Percentiles rank a stretch among this genome's conserved stretches.
These are phyloP conservation scores for Horisme vitalbata DNA, from an alignment of 2,888 invertebrate genomes.

Conservation along the genomic window DNA sequence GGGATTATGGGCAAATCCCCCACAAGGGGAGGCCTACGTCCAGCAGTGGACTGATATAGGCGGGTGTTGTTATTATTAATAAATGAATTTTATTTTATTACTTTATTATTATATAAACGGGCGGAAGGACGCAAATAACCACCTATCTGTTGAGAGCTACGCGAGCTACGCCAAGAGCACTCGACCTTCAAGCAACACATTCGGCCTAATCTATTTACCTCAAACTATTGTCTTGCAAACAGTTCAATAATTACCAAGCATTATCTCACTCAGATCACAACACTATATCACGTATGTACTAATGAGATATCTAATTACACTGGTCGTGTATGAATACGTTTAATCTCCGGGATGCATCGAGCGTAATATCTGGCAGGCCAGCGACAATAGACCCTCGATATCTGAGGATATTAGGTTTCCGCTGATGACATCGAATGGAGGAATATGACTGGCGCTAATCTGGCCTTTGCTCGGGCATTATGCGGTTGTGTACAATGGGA, in stretches of 20 bases:
- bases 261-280: conserved; percentile 14
- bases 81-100: too few species aligned
- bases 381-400: conserved; percentile 64
- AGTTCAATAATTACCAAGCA: neutral
- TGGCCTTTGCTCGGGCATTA: conserved; percentile 23
- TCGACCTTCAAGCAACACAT: too few species aligned
- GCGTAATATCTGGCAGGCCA: conserved; percentile 47
- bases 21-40: too few species aligned
- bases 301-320: conserved; percentile 24
- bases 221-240: neutral
- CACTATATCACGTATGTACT: conserved; percentile 6
- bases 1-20: too few species aligned
- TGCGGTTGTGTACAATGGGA: neutral
- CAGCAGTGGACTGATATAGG: too few species aligned
- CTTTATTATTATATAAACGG: too few species aligned
- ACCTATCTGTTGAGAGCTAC: too few species aligned
- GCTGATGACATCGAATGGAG: conserved; percentile 51
- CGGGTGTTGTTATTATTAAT: too few species aligned
- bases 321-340: conserved; percentile 19
- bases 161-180: too few species aligned
- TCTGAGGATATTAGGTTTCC: conserved; percentile 71
- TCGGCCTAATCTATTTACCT: too few species aligned
- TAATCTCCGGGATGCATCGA: conserved; percentile 27
- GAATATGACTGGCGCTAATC: conserved; percentile 37
- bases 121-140: too few species aligned